These are phyloP conservation scores for Anoplius nigerrimus DNA, from an alignment of 2,888 invertebrate species.

Conservation along the genomic window DNA sequence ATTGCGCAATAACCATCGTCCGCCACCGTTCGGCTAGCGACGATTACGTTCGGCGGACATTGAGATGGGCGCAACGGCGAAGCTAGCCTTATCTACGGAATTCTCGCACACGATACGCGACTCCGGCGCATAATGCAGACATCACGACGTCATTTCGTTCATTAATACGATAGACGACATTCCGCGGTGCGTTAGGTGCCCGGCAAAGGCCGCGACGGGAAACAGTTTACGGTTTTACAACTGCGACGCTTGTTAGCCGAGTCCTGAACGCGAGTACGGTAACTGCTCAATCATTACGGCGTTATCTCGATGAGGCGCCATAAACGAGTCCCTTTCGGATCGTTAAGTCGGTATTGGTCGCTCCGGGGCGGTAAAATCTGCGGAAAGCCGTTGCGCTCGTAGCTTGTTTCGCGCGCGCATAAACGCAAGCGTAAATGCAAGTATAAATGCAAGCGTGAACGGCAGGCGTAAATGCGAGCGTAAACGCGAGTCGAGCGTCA, in stretches of 20 bases:
- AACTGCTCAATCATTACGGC: slow-evolving; percentile 20
- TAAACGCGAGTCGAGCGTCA: no score
- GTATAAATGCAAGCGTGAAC: no score
- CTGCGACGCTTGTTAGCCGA: slow-evolving; percentile 20
- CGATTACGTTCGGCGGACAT: no score
- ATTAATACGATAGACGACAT: slow-evolving; percentile 18
- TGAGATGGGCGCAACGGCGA: background rate
- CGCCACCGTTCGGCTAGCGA: no score
- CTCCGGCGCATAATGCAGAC: no score
- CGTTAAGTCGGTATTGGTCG: background rate
- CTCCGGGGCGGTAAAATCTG: background rate
- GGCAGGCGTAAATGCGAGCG: no score
- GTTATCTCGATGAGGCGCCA: slow-evolving; percentile 3
- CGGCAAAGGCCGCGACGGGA: slow-evolving; percentile 39
- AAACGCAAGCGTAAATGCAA: slow-evolving; percentile 26
- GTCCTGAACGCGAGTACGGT: slow-evolving; percentile 11
- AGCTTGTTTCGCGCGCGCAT: slow-evolving; percentile 17
- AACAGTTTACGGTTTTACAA: slow-evolving; percentile 49
- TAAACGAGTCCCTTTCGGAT: slow-evolving; percentile 15
- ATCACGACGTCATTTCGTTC: slow-evolving; percentile 24
- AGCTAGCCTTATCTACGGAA: no score
- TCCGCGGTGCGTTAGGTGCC: slow-evolving; percentile 16
- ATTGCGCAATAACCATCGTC: no score
- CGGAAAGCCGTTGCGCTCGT: background rate
- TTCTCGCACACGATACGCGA: background rate